phyloP scores from a whole-genome alignment of 2,113 vertebrate species.

The Noctilio leporinus region DNA sequence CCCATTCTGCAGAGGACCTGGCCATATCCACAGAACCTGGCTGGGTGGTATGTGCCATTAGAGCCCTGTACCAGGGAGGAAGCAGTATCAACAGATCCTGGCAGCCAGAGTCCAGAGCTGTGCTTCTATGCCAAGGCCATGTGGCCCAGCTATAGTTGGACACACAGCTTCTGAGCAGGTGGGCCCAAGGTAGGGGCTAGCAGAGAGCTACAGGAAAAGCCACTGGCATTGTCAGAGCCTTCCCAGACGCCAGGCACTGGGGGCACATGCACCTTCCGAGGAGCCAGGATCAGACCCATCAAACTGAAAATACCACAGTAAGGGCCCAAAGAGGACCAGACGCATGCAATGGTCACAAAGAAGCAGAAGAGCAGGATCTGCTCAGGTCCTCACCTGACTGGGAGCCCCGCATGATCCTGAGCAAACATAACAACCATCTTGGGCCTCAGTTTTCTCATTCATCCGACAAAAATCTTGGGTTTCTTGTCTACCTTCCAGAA shows the following conservation, averaged over 20 bases:
- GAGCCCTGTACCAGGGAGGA: background rate
- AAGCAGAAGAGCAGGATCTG: background rate
- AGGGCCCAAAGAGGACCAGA: background rate
- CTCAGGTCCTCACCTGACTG: background rate
- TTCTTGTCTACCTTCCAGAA: background rate
- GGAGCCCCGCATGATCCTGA: fast-evolving
- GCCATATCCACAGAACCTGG: background rate
- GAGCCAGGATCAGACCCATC: background rate
- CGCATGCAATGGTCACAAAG: background rate
- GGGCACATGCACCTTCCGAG: background rate
- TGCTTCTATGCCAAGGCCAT: background rate
- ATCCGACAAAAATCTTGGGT: background rate
- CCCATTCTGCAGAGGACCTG: background rate
- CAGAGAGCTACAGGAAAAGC: background rate
- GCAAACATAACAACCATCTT: background rate
- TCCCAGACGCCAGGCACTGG: background rate
- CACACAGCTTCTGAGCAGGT: background rate
- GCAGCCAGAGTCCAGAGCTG: background rate
- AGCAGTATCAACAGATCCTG: too few relatives aligned
- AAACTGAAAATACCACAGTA: background rate
- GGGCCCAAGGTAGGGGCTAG: background rate
- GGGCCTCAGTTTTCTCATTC: background rate
- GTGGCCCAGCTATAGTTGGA: background rate
- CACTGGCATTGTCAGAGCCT: too few relatives aligned
- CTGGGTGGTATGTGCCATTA: background rate